Base-by-base conservation (phyloP, 2,113 vertebrate genomes). In the Corythornis cristatus region DNA sequence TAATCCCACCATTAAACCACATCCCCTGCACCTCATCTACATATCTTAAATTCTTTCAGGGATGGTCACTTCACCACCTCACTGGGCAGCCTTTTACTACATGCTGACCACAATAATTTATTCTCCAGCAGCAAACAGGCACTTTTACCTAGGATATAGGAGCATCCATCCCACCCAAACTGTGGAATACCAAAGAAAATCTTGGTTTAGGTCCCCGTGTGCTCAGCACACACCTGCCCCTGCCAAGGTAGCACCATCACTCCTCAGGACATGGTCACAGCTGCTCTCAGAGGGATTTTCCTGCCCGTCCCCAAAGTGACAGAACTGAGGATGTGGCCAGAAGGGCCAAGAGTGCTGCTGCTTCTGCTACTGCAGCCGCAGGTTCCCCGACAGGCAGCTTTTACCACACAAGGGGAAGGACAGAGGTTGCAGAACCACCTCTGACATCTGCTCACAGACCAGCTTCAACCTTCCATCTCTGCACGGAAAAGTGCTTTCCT, bases 311-410 rank as follows among this genome's bases (percentile, higher is more conserved):
- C 35, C 56, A 74, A 43, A 65, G n/a, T 12, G 50, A 70, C n/a
- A 29, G 64, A 33, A 62, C 61, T 0, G 3, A 86, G 68, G 68
- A 73, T 7, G 25, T 26, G 50, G 50, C 46, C 53, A 68, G 22
- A 15, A 0, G 0, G 25, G 65, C 21, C 3, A 1, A 33, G 23
- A 67, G 12, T 0, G 1, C 61, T 26, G 53, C 48, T 0, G 4
- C 6, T 61, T 31, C 61, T 74, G 35, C 35, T 42, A 8, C 0
- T 5, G 31, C 54, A 76, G 64, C 28, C 1, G 0, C 65, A 53
- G 23, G 51, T 42, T n/a, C 51, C 15, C 15, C 4, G 7, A 62
- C 0, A 4, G 1, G 3, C 2, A 3, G 64, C 40, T 60, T 37
- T 35, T 26, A 54, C 14, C 28, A 23, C 1, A 31, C 21, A 57